Percentiles rank a stretch among this genome's conserved stretches.
Conservation (phyloP, 1,140 invertebrate genomes). For the Orchesella cincta region DNA sequence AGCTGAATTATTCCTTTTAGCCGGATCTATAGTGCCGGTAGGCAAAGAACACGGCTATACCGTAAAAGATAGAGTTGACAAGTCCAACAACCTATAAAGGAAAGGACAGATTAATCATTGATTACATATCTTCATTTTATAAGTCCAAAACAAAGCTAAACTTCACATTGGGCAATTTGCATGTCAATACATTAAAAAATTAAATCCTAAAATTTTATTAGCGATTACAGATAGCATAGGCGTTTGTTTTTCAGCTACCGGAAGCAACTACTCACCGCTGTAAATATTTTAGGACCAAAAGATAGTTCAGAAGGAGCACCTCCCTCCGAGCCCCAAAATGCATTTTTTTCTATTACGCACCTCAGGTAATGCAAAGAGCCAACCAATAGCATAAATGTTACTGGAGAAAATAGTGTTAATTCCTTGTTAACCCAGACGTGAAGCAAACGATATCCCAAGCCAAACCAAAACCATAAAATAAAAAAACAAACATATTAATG, state of each 20-base stretch:
- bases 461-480: neutral
- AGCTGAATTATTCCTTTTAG: too few relatives aligned
- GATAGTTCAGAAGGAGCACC: neutral
- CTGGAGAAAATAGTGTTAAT: conserved; percentile 37
- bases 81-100: conserved; percentile 70
- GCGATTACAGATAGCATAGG: neutral
- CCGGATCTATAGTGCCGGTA: conserved; percentile 69
- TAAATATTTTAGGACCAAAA: conserved; percentile 49
- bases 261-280: conserved; percentile 47
- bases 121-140: neutral
- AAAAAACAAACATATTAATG: conserved; percentile 35
- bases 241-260: too few relatives aligned
- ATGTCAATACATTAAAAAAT: neutral
- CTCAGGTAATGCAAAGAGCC: conserved; percentile 38
- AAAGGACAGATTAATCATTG: neutral
- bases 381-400: conserved; percentile 48
- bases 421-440: conserved; percentile 38
- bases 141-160: neutral
- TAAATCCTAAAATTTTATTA: neutral
- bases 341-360: conserved; percentile 17
- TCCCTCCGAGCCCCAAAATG: conserved; percentile 8
- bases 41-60: conserved; percentile 73
- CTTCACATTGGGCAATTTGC: neutral
- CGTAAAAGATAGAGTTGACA: conserved; percentile 68
- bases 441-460: conserved; percentile 9